Base-by-base conservation (phyloP, 2,113 vertebrate species). In the Camelus dromedarius region DNA sequence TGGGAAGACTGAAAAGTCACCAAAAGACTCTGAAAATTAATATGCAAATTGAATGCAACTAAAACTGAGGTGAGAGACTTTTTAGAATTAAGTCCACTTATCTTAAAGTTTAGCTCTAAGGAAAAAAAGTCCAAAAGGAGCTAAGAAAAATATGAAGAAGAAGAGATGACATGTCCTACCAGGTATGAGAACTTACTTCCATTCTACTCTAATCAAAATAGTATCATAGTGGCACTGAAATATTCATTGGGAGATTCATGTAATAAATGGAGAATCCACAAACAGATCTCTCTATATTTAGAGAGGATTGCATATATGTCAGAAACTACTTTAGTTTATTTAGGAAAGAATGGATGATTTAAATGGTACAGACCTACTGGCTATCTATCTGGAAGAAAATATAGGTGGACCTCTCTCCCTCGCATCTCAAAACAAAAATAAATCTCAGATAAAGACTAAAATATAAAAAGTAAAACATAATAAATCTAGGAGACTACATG, bases 351-450 rank as follows among this genome's bases (percentile, higher is more conserved):
- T 6, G 32, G 15, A 64, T 70, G 6, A 19, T 62, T 69, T 80
- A 73, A 64, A 62, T 11, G 4, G 3, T 35, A 24, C 18, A 73
- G 79, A 66, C 20, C 5, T 89, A 94, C 9, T 92, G 70, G 38
- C 84, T 79, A 50, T 50, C 20, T 54, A 79, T 89, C 46, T 72
- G 16, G 18, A 84, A 89, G 52, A 79, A 89, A 92, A 84, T 42
- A 30, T 8, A 91, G 14, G 70, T 73, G 28, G 58, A 2, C 4
- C 54, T 77, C 52, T 46, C 32, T 89, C 7, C 93, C 22, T 56
- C 79, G 30, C 18, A 96, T 76, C n/a, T 66, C 56, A 89, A 89
- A 89, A 73, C 35, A 81, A 89, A 89, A 82, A 89, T 82, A 79
- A 79, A 58, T 79, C 42, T 90, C 35, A 96, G 19, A 42, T 84